Base-by-base conservation (phyloP, 1,140 invertebrate species). In the Hycleus cichorii region DNA sequence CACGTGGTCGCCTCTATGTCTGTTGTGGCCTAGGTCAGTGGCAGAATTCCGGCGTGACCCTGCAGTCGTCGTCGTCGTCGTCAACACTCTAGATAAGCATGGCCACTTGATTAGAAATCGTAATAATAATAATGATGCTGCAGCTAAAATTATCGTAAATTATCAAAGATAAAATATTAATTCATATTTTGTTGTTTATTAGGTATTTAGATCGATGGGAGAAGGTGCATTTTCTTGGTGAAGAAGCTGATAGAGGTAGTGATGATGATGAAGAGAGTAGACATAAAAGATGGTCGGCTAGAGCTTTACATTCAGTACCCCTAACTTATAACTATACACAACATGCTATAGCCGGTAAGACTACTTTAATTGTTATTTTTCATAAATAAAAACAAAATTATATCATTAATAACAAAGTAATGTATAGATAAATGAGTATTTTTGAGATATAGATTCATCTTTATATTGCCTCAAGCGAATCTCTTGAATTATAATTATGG, bases 181-280 rank as follows among this genome's bases (percentile, higher is more conserved):
- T 18, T 18, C 18, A 18, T 18, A 18, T 18, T 18, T 18, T 18
- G 18, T 32, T 32, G 32, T 32, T 32, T 32, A 5, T 32, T 73
- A 93, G 91, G 75, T 89, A 87, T 74, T 76, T 92, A 65, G 86
- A 90, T 67, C 78, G 83, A 64, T 94, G 91, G 74, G 91, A 93
- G 69, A 91, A 92, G 71, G 83, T 91, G 10, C 84, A 93, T 63
- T 90, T 86, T 67, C 77, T 91, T 47, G 90, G 90, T 3, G 90
- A 91, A 72, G 86, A 88, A 69, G 84, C 81, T 1, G 90, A 93
- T 66, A 78, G 84, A 53, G 84, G 82, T 46, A 82, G 83, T 63
- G 83, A 91, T 60, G 84, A 87, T 47, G 87, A 90, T 64, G 88
- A 91, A 61, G 85, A 88, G 64, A 81, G 83, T 39, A 78, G 84